These are phyloP conservation scores for Heteromormyrus szaboi DNA, from an alignment of 2,797 vertebrate genomes.

Conservation along the genomic window DNA sequence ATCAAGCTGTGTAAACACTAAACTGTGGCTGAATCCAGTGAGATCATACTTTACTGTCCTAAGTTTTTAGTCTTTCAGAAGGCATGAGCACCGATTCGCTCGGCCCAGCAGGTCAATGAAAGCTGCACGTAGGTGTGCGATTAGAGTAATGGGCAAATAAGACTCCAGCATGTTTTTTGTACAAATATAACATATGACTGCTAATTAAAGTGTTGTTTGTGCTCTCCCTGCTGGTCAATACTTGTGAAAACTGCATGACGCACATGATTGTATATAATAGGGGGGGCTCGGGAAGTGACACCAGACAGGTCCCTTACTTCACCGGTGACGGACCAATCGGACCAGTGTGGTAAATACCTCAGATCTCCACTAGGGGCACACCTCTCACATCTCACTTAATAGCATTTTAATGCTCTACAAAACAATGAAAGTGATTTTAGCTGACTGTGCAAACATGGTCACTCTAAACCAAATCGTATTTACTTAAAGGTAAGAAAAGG, in stretches of 20 bases:
- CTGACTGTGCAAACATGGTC: neutral
- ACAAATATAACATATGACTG: slow-evolving; percentile 30
- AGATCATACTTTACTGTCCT: neutral
- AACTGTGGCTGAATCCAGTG: neutral
- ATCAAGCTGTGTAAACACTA: neutral
- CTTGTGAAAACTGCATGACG: neutral
- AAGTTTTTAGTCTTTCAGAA: neutral
- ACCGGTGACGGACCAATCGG: neutral
- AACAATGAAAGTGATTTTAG: neutral
- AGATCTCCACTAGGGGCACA: neutral
- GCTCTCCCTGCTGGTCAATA: neutral
- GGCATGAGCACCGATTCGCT: neutral
- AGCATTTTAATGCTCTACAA: neutral
- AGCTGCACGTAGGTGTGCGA: neutral
- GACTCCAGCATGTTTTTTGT: slow-evolving; percentile 44
- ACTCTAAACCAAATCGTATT: neutral
- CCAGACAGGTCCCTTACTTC: neutral
- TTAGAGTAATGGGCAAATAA: slow-evolving; percentile 17
- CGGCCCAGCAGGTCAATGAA: neutral
- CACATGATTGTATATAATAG: neutral
- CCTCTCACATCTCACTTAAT: neutral
- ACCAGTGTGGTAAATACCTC: neutral
- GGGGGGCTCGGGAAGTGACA: neutral
- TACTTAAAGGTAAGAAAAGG: neutral
- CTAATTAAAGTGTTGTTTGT: slow-evolving; percentile 49